phyloP scores from a whole-genome alignment of 2,888 invertebrate genomes.

The Ametastegia equiseti region DNA sequence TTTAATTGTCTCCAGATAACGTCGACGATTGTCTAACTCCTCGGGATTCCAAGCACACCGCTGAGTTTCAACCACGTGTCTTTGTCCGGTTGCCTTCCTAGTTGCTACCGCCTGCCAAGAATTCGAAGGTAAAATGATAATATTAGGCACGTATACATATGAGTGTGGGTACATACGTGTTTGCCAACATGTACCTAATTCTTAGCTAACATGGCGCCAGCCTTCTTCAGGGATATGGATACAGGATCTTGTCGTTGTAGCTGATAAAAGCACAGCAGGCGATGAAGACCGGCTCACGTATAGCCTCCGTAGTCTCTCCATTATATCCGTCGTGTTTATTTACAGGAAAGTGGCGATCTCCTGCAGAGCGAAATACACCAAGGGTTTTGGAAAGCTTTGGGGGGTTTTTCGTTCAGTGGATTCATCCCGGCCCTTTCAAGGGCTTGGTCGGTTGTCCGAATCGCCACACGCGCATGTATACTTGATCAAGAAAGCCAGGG shows the following conservation, averaged over 20 bases:
- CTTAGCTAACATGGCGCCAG: not conserved
- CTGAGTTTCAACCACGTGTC: constrained; percentile 7
- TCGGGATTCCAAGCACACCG: constrained; percentile 35
- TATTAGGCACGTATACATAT: not conserved
- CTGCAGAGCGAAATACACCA: not conserved
- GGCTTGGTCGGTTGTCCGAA: constrained; percentile 20
- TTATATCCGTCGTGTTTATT: constrained; percentile 38
- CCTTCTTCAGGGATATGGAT: not conserved
- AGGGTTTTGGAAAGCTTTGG: constrained; percentile 1
- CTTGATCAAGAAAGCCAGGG: constrained; percentile 14
- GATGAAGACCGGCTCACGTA: constrained; percentile 29
- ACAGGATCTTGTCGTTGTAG: not conserved
- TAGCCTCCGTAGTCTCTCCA: constrained; percentile 27
- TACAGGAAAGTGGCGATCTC: constrained; percentile 32
- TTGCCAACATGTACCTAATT: not conserved
- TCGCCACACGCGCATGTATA: constrained; percentile 9
- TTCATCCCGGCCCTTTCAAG: not conserved
- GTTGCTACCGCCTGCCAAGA: constrained; percentile 3
- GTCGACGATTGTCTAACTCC: constrained; percentile 54
- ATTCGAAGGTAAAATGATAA: not conserved
- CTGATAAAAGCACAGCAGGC: constrained; percentile 19
- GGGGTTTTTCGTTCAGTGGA: not conserved
- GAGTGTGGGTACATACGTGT: not conserved
- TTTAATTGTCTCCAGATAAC: constrained; percentile 69
- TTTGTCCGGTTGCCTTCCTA: not conserved